These are phyloP conservation scores for Phlogophora meticulosa DNA, from an alignment of 2,888 invertebrate species.

Conservation along the genomic window DNA sequence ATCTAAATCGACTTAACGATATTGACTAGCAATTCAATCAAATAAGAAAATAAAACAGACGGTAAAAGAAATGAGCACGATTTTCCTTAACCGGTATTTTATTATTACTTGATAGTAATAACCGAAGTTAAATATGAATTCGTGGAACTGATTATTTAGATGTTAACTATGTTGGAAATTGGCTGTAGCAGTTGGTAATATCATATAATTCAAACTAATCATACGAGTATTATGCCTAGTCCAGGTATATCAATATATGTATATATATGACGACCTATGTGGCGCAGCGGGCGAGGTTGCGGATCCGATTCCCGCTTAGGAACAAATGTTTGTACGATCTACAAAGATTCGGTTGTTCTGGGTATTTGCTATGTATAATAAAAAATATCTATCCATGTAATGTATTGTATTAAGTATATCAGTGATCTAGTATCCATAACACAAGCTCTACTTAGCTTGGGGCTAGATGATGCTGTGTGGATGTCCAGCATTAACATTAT, in stretches of 20 bases:
- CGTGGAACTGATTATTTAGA: conserved; percentile 4
- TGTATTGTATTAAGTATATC: too few relatives aligned
- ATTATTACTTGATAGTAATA: conserved; percentile 17
- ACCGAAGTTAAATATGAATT: conserved; percentile 22
- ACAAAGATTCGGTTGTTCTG: too few relatives aligned
- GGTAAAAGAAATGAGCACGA: conserved; percentile 27
- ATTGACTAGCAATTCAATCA: conserved; percentile 43
- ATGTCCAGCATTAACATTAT: too few relatives aligned
- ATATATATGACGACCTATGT: too few relatives aligned
- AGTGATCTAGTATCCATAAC: too few relatives aligned
- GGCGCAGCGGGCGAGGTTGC: too few relatives aligned
- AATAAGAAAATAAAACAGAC: conserved; percentile 41
- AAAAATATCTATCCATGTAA: too few relatives aligned
- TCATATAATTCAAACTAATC: not conserved
- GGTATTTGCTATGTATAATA: too few relatives aligned
- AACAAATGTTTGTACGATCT: too few relatives aligned
- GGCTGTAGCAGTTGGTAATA: not conserved
- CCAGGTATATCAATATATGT: not conserved
- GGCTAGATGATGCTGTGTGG: too few relatives aligned
- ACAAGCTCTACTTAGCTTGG: too few relatives aligned
- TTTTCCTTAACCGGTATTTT: conserved; percentile 11
- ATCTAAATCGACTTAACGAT: conserved; percentile 32
- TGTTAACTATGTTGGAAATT: not conserved
- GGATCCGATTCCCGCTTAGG: too few relatives aligned
- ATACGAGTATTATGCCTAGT: not conserved